Conservation (phyloP, 2,113 vertebrate species). For the Alethe diademata region DNA sequence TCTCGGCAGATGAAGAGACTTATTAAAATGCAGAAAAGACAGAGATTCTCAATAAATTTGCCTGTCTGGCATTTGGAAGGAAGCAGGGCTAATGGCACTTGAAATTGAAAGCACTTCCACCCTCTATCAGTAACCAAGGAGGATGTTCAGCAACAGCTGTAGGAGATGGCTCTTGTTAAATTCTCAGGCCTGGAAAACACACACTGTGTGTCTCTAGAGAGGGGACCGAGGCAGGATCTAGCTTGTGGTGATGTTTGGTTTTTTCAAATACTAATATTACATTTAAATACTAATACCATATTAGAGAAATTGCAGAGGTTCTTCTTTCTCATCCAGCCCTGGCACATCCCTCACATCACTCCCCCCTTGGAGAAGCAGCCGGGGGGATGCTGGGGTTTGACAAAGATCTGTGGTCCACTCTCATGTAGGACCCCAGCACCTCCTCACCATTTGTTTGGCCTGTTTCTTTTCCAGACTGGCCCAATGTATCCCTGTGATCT, state of each 20-base stretch:
- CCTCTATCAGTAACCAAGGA: not conserved
- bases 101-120: not conserved
- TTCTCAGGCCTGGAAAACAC: not conserved
- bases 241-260: not conserved
- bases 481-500: accelerated
- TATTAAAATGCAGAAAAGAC: conserved; percentile 18
- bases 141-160: not conserved
- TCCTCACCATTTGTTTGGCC: not conserved
- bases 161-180: not conserved
- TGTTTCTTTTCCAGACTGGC: not conserved
- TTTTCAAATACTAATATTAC: not conserved
- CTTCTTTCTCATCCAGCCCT: not conserved
- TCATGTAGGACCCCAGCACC: not conserved
- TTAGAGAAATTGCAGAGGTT: not conserved
- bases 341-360: accelerated
- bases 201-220: not conserved
- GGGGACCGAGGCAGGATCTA: not conserved
- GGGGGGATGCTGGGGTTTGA: not conserved
- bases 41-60: conserved; percentile 7
- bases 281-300: not conserved
- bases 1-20: not conserved
- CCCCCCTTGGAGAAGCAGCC: not conserved
- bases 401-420: not conserved
- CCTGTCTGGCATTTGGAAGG: not conserved
- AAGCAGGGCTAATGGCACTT: not conserved